phyloP scores from a whole-genome alignment of 1,140 invertebrate genomes.

The Hycleus phaleratus region DNA sequence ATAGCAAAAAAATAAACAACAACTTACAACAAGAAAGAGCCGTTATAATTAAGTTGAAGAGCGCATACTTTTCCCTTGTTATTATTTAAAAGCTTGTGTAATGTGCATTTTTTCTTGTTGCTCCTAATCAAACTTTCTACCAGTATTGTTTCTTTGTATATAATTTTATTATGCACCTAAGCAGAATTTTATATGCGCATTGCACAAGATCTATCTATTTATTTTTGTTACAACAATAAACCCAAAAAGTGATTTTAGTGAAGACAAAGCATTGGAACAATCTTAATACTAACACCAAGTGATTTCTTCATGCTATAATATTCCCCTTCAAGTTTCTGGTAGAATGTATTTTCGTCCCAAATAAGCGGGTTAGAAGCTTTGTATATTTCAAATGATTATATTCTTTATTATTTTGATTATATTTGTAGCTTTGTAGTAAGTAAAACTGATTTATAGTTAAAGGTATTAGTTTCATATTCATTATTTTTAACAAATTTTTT shows the following conservation, averaged over 20 bases:
- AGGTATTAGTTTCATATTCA: slow-evolving; percentile 15
- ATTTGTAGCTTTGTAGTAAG: slow-evolving; percentile 32
- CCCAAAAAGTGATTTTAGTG: too few relatives aligned
- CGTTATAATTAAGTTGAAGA: too few relatives aligned
- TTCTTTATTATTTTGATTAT: neutral
- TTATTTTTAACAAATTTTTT: neutral
- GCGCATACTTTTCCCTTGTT: too few relatives aligned
- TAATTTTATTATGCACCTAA: slow-evolving; percentile 2
- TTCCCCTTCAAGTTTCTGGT: too few relatives aligned
- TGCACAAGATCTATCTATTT: slow-evolving; percentile 18
- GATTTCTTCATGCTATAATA: neutral
- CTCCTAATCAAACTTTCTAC: too few relatives aligned
- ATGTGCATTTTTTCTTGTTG: slow-evolving; percentile 20
- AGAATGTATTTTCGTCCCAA: slow-evolving; percentile 14
- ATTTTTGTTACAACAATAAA: too few relatives aligned
- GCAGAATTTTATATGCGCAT: slow-evolving; percentile 20
- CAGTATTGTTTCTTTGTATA: neutral
- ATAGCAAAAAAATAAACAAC: too few relatives aligned
- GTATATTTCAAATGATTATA: slow-evolving; percentile 24
- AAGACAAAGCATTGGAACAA: neutral
- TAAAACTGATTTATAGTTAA: slow-evolving; percentile 28
- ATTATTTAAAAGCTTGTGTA: slow-evolving; percentile 25
- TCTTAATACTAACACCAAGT: slow-evolving; percentile 6
- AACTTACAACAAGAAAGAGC: too few relatives aligned
- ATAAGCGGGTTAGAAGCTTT: slow-evolving; percentile 26